Conservation (phyloP, 1,140 invertebrate species). For the honey bee (Apis mellifera) region DNA sequence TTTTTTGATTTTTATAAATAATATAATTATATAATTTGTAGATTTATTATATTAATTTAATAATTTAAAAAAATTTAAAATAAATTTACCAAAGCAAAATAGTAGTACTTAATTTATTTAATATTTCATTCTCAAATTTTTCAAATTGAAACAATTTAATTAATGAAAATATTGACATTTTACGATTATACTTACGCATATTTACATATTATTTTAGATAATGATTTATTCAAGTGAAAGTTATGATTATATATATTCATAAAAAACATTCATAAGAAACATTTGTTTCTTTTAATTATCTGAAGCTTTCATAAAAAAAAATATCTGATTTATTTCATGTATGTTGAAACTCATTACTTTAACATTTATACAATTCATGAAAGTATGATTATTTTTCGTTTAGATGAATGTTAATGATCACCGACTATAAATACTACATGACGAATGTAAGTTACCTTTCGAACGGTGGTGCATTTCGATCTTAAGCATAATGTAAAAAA, state of each 20-base stretch:
- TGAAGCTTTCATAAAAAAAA: not conserved
- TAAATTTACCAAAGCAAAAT: not conserved
- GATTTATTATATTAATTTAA: not conserved
- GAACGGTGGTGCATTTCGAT: not conserved
- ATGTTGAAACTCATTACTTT: not conserved
- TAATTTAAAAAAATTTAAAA: not conserved
- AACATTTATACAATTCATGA: not conserved
- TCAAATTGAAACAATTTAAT: not conserved
- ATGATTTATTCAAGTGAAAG: not conserved
- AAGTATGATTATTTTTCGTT: not conserved
- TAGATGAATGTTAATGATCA: conserved; percentile 3
- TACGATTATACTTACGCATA: not conserved
- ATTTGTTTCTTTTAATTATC: not conserved
- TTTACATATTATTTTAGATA: not conserved
- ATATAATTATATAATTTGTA: not conserved
- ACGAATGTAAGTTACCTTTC: not conserved
- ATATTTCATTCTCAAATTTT: not conserved
- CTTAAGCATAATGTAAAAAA: not conserved
- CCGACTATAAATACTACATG: conserved; percentile 8
- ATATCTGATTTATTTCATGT: not conserved
- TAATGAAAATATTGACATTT: not conserved
- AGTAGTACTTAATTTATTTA: not conserved
- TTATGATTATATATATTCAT: not conserved
- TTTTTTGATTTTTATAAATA: not conserved
- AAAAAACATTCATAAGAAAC: not conserved